Percentiles rank a stretch among this genome's conserved stretches.
These are phyloP conservation scores for Drosophila cyrtoloma DNA, from an alignment of 2,888 invertebrate species.

Conservation along the genomic window DNA sequence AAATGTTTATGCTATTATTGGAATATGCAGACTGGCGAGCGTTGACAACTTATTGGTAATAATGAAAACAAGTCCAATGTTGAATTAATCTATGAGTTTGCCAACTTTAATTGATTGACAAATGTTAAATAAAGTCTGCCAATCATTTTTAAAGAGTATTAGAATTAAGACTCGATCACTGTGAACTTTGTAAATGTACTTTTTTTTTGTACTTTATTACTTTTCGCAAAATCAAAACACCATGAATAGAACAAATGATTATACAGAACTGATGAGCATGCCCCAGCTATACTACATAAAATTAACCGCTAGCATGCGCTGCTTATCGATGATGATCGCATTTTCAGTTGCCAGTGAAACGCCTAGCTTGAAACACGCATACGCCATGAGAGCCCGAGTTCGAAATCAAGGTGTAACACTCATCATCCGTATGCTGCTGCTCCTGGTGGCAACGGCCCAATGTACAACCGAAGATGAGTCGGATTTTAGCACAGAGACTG, in stretches of 20 bases:
- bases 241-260: conserved; percentile 72
- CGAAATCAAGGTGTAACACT: neutral
- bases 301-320: conserved; percentile 31
- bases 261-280: conserved; percentile 64
- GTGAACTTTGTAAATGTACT: neutral
- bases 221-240: conserved; percentile 67
- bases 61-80: neutral
- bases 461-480: conserved; percentile 1
- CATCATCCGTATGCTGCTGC: conserved; percentile 29
- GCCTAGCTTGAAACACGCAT: conserved; percentile 62
- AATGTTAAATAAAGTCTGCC: neutral
- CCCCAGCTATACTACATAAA: conserved; percentile 23
- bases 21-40: neutral
- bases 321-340: conserved; percentile 56
- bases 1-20: neutral
- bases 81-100: neutral
- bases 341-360: conserved; percentile 70
- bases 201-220: conserved; percentile 30
- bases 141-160: conserved; percentile 29
- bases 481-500: neutral
- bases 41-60: neutral
- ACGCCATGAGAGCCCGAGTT: conserved; percentile 44
- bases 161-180: neutral
- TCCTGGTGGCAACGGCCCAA: neutral
- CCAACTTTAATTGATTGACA: neutral